Evolutionary conservation across 2,113 vertebrate genomes (phyloP).

Genomic region (Silurus meridionalis): DNA sequence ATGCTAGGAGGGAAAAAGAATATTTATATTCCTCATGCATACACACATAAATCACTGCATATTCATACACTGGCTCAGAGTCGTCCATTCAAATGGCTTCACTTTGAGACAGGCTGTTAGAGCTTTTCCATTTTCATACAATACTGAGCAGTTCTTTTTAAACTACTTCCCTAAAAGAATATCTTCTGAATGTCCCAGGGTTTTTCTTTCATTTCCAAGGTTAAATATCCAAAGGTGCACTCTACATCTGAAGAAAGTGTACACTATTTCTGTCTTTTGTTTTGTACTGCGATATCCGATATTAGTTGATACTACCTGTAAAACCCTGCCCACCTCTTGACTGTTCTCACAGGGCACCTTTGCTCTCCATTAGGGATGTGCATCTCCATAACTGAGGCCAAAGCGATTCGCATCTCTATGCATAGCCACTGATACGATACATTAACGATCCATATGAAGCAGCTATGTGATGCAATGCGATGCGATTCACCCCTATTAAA

Average conservation of each 20-base stretch:
- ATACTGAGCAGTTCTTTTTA: background rate
- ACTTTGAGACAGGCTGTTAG: background rate
- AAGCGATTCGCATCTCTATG: too few species aligned
- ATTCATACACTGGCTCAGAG: slow-evolving; percentile 27
- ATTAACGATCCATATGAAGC: too few species aligned
- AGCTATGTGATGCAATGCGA: too few species aligned
- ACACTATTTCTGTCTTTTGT: background rate
- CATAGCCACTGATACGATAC: too few species aligned
- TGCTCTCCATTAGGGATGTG: background rate
- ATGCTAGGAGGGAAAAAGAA: slow-evolving; percentile 64
- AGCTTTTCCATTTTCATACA: background rate
- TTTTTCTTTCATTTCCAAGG: too few species aligned
- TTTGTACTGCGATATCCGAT: background rate
- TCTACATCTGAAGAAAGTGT: background rate
- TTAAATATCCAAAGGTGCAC: background rate
- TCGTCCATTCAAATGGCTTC: slow-evolving; percentile 14
- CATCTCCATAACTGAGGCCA: too few species aligned
- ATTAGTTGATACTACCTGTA: background rate
- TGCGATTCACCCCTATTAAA: too few species aligned
- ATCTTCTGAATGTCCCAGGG: background rate
- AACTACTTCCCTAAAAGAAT: background rate
- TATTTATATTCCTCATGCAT: slow-evolving; percentile 65
- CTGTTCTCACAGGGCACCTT: background rate
- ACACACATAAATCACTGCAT: slow-evolving; percentile 40
- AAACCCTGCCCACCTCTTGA: background rate